Base-by-base conservation (phyloP, 64 coral and sea anemone genomes). In the Actinia equina region DNA sequence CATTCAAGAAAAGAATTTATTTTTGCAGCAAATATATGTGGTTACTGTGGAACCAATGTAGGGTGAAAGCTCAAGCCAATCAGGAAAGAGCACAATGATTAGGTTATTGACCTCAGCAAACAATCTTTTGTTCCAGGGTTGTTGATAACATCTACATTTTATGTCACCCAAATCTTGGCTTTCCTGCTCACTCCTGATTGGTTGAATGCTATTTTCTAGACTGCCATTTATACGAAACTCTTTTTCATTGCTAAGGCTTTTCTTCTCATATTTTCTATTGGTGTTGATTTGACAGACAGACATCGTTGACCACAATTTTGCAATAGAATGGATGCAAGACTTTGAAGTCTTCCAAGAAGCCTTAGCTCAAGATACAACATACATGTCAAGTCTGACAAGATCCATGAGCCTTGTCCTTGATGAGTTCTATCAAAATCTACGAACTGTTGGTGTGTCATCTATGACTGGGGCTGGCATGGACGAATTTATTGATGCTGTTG, bases 231-330 rank as follows among this genome's bases (percentile, higher is more conserved):
- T 12, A 57, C 0, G 11, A 14, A 7, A 12, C 2, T 57, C 13
- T 13, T 12, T 8, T 57, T 57, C 18, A 23, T 52, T 78, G 10
- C 41, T 46, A 65, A 9, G 45, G 12, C 23, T 15, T 12, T 74
- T 41, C 69, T 74, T 41, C 10, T 41, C 10, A 25, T 71, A n/a
- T 13, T 8, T 71, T 71, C 13, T 5, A 26, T 71, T 86, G 20
- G 19, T 37, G 3, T 41, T 74, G 7, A 18, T 54, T 46, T 70
- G 84, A 65, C 44, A 94, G 97, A 99, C 97, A 43, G 97, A 99
- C 52, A 99, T 99, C 88, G 93, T 99, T 20, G 93, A 99, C 27
- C 93, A 99, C n/a, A 93, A 77, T 65, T 99, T 99, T 95, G 91
- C 91, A 59, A 84, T 89, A 51, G 93, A 99, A 54, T 99, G 97